Base-by-base conservation (phyloP, 2,113 vertebrate genomes). In the Canis aureus region DNA sequence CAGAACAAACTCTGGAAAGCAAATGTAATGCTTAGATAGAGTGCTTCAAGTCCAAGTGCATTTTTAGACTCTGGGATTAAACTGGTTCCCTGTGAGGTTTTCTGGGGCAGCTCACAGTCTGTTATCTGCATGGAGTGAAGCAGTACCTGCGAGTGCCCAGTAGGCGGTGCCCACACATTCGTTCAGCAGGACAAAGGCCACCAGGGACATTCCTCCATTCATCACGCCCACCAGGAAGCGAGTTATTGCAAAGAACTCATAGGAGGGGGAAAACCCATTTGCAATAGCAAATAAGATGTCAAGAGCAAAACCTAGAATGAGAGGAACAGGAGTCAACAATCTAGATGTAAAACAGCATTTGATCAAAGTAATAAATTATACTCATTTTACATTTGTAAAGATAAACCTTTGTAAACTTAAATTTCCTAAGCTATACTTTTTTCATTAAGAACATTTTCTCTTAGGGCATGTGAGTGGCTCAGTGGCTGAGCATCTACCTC, bases 201-300 rank as follows among this genome's bases (percentile, higher is more conserved):
- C 99, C 97, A 99, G 98, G 0, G 99, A 99, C 99, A 99, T 99
- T 80, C 99, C 99, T 86, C 99, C 99, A 76, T 99, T 99, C 99
- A 99, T 99, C 95, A 99, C 22, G 51, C 99, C 99, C 49, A 99
- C 99, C 95, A 99, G 94, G 98, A 99, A 99, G 59, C 99, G 99
- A 73, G 99, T 99, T 73, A 96, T 1, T 0, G 98, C 98, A 89
- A 99, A 99, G 95, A 99, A 98, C 64, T 98, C 98, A 3, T 99
- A 99, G 0, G 99, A 98, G 5, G 99, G 99, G 4, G 99, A 99
- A 91, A 99, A 98, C 55, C 99, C 99, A 89, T 99, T 99, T 96
- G 98, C 98, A 74, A 99, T 78, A 35, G 99, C 99, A 98, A 99
- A 99, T 91, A 99, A 69, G 89, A 99, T 98, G 97, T 99, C 99